These are phyloP conservation scores for Thereva nobilitata DNA, from an alignment of 2,888 invertebrate genomes.

Conservation along the genomic window DNA sequence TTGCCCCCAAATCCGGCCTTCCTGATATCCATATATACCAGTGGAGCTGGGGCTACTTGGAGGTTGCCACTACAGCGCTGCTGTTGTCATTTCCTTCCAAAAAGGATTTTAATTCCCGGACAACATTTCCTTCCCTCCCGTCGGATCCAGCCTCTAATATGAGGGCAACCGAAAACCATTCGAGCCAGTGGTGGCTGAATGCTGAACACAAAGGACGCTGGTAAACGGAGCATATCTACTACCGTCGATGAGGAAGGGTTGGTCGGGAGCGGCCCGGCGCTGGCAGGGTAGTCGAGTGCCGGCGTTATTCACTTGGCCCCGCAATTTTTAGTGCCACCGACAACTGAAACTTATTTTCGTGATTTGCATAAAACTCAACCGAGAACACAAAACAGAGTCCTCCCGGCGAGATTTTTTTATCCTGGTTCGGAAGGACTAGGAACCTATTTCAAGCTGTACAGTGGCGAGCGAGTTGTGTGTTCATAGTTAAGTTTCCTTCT, in stretches of 20 bases:
- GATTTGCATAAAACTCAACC: conserved; percentile 38
- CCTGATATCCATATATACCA: too few species aligned
- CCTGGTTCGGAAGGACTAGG: too few species aligned
- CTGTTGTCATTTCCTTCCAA: conserved; percentile 35
- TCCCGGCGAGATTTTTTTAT: too few species aligned
- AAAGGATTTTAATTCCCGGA: conserved; percentile 37
- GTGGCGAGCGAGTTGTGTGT: background rate
- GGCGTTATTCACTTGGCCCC: conserved; percentile 16
- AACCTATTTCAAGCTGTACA: background rate
- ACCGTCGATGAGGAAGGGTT: conserved; percentile 1
- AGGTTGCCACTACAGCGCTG: conserved; percentile 12
- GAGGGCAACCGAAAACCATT: background rate
- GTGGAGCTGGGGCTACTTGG: too few species aligned
- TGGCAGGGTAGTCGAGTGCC: conserved; percentile 7
- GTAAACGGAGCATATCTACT: background rate
- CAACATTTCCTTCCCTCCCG: conserved; percentile 33
- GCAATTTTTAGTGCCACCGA: conserved; percentile 28
- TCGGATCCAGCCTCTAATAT: conserved; percentile 5
- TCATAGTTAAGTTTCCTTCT: conserved; percentile 5
- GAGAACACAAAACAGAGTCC: background rate
- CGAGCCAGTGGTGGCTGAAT: background rate
- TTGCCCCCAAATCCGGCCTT: conserved; percentile 2
- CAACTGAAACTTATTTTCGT: conserved; percentile 36
- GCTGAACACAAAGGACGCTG: background rate
- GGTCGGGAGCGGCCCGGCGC: background rate